Base-by-base conservation (phyloP, 1,140 invertebrate species). In the Pogonus chalceus region DNA sequence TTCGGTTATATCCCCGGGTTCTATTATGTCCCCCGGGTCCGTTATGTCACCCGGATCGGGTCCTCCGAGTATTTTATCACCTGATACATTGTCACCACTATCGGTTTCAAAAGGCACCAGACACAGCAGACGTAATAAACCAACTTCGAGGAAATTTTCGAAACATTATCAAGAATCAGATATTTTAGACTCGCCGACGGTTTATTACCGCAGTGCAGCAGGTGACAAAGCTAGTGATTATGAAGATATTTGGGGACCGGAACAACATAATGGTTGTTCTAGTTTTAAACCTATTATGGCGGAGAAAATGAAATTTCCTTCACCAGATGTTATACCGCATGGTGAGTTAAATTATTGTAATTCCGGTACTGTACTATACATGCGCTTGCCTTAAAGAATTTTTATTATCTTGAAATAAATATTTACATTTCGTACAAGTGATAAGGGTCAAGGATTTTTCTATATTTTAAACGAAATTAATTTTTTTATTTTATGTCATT, bases 191-290 rank as follows among this genome's bases (percentile, higher is more conserved):
- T 88, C 86, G 20, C 82, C 83, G n/a, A 77, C 79, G 53, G 73
- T 83, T 14, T 95, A 93, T 67, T 92, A 89, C 62, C 78, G 84
- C 55, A 92, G 90, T 66, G 88, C 86, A 3, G 74, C 93, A 4
- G 84, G 87, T 43, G 92, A 96, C 66, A 95, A 94, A 74, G 83
- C 90, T 20, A 93, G 90, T 54, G 92, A 96, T 71, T 96, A 96
- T 68, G 92, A 96, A 72, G 92, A 96, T 67, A 85, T 96, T 56
- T 96, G 92, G 92, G 82, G 81, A 31, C 83, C 80, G 43, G 81
- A 89, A 72, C 62, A 76, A 67, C 65, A 78, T 75, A 75, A 39
- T 56, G 20, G 20, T 0, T 48, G 24, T 20, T 49, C 52, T 10
- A 54, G 21, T 24, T 55, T 56, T 3, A 65, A 59, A 58, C 52